Percentiles rank a stretch among this genome's conserved stretches.
phyloP scores from a whole-genome alignment of 1,140 invertebrate species.

The Philotrypesis tridentata region DNA sequence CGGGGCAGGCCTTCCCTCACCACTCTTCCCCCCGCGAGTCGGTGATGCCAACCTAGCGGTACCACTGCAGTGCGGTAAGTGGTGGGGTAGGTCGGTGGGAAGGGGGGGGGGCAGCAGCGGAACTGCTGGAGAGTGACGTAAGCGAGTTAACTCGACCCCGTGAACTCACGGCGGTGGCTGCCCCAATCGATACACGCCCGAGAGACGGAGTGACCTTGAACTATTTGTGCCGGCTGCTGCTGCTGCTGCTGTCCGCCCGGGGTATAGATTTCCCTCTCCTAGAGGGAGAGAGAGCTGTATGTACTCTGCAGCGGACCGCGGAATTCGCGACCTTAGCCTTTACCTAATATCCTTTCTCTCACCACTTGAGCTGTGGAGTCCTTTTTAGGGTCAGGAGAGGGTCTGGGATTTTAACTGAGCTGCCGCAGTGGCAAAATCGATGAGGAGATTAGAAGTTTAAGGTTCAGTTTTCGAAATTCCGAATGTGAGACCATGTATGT shows the following conservation, averaged over 20 bases:
- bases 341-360: neutral
- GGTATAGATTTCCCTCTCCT: conserved; percentile 39
- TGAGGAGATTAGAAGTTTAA: neutral
- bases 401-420: neutral
- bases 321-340: conserved; percentile 38
- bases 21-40: too few relatives aligned
- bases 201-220: conserved; percentile 60
- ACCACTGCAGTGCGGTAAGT: conserved; percentile 17
- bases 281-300: neutral
- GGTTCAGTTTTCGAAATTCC: neutral
- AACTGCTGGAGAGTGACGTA: conserved; percentile 53
- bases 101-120: neutral
- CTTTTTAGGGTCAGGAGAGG: neutral
- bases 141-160: conserved; percentile 53
- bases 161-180: conserved; percentile 55
- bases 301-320: conserved; percentile 19
- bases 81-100: too few relatives aligned
- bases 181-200: conserved; percentile 58
- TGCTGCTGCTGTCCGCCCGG: neutral
- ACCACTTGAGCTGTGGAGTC: too few relatives aligned
- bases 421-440: neutral
- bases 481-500: too few relatives aligned
- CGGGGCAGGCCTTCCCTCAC: neutral
- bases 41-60: neutral
- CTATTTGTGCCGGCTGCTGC: conserved; percentile 56